Evolutionary conservation across 2,888 invertebrate genomes (phyloP), one percentile per base, ranked within the genome.

Genomic region (Idaea dimidiata): DNA sequence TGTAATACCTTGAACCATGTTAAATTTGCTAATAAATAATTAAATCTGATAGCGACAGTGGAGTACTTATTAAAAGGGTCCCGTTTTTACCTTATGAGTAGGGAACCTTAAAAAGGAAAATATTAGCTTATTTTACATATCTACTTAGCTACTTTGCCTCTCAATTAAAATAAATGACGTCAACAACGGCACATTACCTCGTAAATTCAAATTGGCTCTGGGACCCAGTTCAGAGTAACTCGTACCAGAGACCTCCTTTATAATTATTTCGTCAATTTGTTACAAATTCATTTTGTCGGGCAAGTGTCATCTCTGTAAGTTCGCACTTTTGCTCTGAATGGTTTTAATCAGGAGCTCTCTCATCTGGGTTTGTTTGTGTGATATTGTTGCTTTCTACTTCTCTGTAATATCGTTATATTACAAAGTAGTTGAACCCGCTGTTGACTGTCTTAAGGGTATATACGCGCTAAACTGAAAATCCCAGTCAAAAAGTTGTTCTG

Each of bases 321-420:
- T 43, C 43, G 10, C 18, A 58, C 60, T 64, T 60, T 62, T 62
- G 59, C 62, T 54, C 32, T 76, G 76, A 80, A 80, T 80, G 71
- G 76, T 71, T 76, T 76, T 77, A 79, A 80, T 80, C 79, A 78
- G 74, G 72, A 72, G 71, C 68, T 63, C 68, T 60, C 61, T 63
- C 66, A 63, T 66, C 63, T 66, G 6, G 17, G 55, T 59, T 60
- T 57, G 33, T 60, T 61, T 24, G 58, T 57, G 59, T 63, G 17
- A 43, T 43, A 43, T 43, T 43, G 8, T 43, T 43, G 43, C 43
- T 43, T 43, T 8, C 14, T 43, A 8, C 10, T 43, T 3, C 43
- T 10, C 43, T 43, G 43, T 43, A 43, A 43, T 43, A 43, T 43
- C n/a, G n/a, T n/a, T n/a, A n/a, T n/a, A n/a, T n/a, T n/a, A n/a